Conservation (phyloP, 2,888 invertebrate species). For the Tortricodes alternella region DNA sequence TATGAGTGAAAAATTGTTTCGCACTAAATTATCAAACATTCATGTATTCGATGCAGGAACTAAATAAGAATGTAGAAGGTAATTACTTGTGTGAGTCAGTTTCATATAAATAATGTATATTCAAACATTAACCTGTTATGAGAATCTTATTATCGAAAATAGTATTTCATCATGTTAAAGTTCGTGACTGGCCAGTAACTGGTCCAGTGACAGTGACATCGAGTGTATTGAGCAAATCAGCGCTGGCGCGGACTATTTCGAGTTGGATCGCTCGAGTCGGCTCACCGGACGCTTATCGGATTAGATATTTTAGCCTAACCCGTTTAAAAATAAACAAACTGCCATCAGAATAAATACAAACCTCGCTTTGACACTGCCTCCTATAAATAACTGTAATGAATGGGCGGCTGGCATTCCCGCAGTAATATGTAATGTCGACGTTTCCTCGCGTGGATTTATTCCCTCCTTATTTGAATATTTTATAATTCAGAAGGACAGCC, state of each 20-base stretch:
- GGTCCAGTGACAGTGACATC: conserved; percentile 60
- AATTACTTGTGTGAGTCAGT: not conserved
- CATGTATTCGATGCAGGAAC: not conserved
- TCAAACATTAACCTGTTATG: conserved; percentile 45
- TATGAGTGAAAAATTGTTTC: no score
- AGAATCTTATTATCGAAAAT: conserved; percentile 64
- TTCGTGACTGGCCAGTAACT: conserved; percentile 50
- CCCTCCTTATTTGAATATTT: conserved; percentile 74
- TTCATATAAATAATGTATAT: not conserved
- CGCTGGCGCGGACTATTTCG: conserved; percentile 57
- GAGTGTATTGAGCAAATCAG: conserved; percentile 60
- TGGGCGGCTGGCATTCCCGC: conserved; percentile 72
- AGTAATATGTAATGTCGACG: conserved; percentile 75
- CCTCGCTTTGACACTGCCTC: conserved; percentile 74
- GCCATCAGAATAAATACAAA: conserved; percentile 76
- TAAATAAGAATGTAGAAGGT: not conserved
- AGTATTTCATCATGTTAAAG: conserved; percentile 63
- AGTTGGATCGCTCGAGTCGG: conserved; percentile 33
- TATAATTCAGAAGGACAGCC: conserved; percentile 66
- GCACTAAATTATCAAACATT: no score
- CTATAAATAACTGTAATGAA: conserved; percentile 82
- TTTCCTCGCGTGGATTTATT: conserved; percentile 74
- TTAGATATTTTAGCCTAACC: conserved; percentile 69
- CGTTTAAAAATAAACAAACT: conserved; percentile 78
- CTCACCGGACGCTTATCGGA: conserved; percentile 70